A percentile compares a stretch with the other conserved stretches of the same genome.
phyloP scores from a whole-genome alignment of 2,888 invertebrate genomes.

The Portevinia maculata region DNA sequence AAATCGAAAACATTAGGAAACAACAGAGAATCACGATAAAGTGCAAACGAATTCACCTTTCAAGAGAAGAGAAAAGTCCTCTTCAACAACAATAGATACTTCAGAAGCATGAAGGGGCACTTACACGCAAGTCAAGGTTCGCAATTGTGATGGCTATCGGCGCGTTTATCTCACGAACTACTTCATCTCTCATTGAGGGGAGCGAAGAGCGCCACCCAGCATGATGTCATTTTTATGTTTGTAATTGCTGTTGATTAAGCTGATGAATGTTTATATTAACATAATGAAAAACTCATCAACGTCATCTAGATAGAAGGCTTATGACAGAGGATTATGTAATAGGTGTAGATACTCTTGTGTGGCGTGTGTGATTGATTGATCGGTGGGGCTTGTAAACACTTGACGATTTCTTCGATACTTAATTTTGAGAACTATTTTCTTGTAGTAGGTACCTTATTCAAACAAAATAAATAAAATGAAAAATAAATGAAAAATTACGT shows the following conservation, averaged over 20 bases:
- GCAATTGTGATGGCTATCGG: conserved; percentile 47
- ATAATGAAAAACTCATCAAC: conserved; percentile 19
- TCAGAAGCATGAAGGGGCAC: conserved; percentile 13
- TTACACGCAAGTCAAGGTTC: conserved; percentile 56
- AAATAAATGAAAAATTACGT: too few species aligned
- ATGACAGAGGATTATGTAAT: conserved; percentile 29
- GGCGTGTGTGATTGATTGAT: not conserved
- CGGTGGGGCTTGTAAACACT: not conserved
- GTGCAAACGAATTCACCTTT: conserved; percentile 40
- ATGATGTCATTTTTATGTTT: not conserved
- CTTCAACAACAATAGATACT: conserved; percentile 62
- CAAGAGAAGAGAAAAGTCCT: conserved; percentile 9
- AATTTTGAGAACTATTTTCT: too few species aligned
- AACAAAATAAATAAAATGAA: too few species aligned
- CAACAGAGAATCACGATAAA: conserved; percentile 35
- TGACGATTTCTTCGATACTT: not conserved
- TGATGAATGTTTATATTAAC: conserved; percentile 58
- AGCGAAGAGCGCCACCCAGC: not conserved
- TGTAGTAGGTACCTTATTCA: too few species aligned
- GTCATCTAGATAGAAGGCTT: conserved; percentile 42
- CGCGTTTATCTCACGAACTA: conserved; percentile 19
- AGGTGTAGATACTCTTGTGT: conserved; percentile 3
- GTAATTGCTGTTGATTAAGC: conserved; percentile 31
- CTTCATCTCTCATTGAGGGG: conserved; percentile 32
- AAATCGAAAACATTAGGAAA: too few species aligned